phyloP scores from a whole-genome alignment of 2,888 invertebrate species.

The Megaustenia siamemsis region DNA sequence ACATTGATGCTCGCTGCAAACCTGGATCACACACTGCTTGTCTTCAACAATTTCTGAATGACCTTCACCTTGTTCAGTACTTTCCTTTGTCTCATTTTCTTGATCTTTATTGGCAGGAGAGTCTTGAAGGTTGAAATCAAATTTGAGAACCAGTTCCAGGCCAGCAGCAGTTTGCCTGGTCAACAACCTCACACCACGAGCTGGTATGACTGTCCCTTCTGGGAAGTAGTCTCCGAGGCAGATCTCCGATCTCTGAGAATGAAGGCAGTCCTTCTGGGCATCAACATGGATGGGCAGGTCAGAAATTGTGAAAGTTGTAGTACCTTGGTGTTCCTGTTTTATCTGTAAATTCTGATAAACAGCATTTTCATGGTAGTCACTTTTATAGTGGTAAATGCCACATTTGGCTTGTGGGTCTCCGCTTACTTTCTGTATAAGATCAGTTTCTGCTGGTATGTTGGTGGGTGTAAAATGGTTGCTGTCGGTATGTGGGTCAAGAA shows the following conservation, averaged over 20 bases:
- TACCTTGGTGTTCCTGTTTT: background rate
- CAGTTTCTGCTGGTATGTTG: background rate
- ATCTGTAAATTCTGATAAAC: constrained; percentile 36
- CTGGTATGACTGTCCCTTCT: constrained; percentile 42
- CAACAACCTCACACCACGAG: constrained; percentile 12
- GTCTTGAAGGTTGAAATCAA: constrained; percentile 24
- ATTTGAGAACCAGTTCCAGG: constrained; percentile 40
- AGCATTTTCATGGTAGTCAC: constrained; percentile 23
- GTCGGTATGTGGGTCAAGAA: background rate
- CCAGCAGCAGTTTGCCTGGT: constrained; percentile 27
- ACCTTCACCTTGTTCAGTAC: background rate
- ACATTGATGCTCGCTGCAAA: too few relatives aligned
- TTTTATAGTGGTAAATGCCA: constrained; percentile 28
- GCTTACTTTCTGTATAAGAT: too few relatives aligned
- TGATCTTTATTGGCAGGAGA: background rate
- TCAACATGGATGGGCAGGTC: constrained; percentile 12
- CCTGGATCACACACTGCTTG: background rate
- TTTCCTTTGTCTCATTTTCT: background rate
- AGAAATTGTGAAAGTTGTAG: constrained; percentile 22
- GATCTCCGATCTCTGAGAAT: constrained; percentile 30
- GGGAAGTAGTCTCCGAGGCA: constrained; percentile 49
- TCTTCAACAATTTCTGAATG: background rate
- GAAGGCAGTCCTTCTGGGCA: background rate
- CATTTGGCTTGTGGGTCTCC: background rate
- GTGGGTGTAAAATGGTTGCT: background rate